Evolutionary conservation across 2,797 vertebrate species (phyloP).

Genomic region (Taenioides sp.): DNA sequence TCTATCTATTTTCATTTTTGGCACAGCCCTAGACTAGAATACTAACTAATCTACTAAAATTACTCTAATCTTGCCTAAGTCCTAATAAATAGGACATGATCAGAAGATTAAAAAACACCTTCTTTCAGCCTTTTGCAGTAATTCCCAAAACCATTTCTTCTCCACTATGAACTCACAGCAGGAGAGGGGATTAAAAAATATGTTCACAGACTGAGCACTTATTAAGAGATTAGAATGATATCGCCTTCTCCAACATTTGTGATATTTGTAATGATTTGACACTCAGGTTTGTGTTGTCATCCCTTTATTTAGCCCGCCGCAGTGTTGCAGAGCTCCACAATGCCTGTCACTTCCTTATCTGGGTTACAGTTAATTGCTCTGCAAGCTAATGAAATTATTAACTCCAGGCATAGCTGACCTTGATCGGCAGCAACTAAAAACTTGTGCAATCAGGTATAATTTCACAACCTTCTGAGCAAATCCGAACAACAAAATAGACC

Average conservation of each 20-base stretch:
- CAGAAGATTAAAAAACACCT: slow-evolving; percentile 11
- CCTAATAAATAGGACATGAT: slow-evolving; percentile 7
- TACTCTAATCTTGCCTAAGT: background rate
- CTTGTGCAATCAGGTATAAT: slow-evolving; percentile 36
- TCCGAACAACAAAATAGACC: slow-evolving; percentile 44
- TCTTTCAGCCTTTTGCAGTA: slow-evolving; percentile 17
- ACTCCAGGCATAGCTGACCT: slow-evolving; percentile 49
- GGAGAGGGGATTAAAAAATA: slow-evolving; percentile 42
- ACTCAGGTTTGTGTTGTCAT: slow-evolving; percentile 7
- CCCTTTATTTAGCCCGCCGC: slow-evolving; percentile 6
- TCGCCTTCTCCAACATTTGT: slow-evolving; percentile 1
- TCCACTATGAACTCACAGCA: slow-evolving; percentile 22
- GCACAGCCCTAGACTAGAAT: background rate
- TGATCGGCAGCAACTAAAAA: slow-evolving; percentile 27
- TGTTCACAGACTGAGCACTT: slow-evolving; percentile 20
- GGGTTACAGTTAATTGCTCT: slow-evolving; percentile 54
- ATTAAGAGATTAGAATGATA: slow-evolving; percentile 39
- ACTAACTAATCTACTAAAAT: background rate
- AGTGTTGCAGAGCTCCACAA: slow-evolving; percentile 8
- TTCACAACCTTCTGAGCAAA: slow-evolving; percentile 38
- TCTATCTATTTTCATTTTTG: too few relatives aligned
- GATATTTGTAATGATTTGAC: background rate
- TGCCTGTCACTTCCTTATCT: slow-evolving; percentile 45
- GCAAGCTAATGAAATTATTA: slow-evolving; percentile 33
- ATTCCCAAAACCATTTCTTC: slow-evolving; percentile 35